Conservation (phyloP, 1,140 invertebrate species). For the Ylistrum balloti region DNA sequence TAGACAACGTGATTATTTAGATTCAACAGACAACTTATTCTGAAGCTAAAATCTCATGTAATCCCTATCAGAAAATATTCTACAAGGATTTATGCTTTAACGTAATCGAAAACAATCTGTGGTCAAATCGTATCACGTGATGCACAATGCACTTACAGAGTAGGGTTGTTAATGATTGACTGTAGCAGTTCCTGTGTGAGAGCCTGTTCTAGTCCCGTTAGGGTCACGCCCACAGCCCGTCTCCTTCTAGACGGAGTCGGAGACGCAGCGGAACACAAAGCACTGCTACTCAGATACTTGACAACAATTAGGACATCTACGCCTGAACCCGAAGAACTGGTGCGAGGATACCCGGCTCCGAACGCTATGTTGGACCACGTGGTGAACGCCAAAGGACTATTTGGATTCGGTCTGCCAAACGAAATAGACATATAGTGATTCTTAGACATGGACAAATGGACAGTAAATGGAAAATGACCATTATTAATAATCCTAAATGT, state of each 20-base stretch:
- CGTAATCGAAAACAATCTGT: too few relatives aligned
- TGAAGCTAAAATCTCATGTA: too few relatives aligned
- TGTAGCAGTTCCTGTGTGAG: slow-evolving; percentile 46
- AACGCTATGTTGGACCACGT: slow-evolving; percentile 47
- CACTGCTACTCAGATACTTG: slow-evolving; percentile 44
- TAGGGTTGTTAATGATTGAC: background rate
- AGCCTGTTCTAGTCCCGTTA: slow-evolving; percentile 37
- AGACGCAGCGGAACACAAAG: slow-evolving; percentile 52
- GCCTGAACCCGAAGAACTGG: background rate
- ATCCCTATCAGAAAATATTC: too few relatives aligned
- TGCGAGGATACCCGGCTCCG: slow-evolving; percentile 51
- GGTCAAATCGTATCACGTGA: too few relatives aligned
- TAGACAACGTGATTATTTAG: too few relatives aligned
- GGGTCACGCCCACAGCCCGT: slow-evolving; percentile 27
- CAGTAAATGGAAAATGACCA: too few relatives aligned
- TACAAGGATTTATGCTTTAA: too few relatives aligned
- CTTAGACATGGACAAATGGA: too few relatives aligned
- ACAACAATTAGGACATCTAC: slow-evolving; percentile 47
- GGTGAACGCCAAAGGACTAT: slow-evolving; percentile 47
- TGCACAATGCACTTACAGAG: background rate
- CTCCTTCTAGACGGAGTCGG: background rate
- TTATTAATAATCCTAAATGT: too few relatives aligned
- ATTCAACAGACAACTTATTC: too few relatives aligned
- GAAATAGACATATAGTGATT: too few relatives aligned
- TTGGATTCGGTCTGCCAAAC: slow-evolving; percentile 48